These are phyloP conservation scores for Percopsis transmontana DNA, from an alignment of 2,113 vertebrate genomes.

Conservation along the genomic window DNA sequence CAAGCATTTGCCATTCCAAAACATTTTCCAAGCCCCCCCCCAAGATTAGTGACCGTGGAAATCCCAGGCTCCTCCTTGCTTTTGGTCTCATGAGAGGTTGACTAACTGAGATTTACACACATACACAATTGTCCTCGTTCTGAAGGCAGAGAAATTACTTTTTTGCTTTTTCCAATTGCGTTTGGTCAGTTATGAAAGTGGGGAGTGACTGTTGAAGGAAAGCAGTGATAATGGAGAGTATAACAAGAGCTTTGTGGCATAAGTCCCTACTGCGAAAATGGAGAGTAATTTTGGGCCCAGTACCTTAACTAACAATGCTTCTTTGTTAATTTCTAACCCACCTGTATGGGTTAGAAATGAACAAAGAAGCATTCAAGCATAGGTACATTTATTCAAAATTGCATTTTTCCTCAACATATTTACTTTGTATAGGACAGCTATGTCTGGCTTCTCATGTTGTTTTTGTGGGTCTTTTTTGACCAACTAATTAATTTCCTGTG, in stretches of 20 bases:
- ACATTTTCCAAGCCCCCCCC: slow-evolving; percentile 32
- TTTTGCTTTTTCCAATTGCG: slow-evolving; percentile 47
- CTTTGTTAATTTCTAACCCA: slow-evolving; percentile 11
- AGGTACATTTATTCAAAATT: background rate
- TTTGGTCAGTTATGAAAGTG: slow-evolving; percentile 15
- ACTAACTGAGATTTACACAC: slow-evolving; percentile 39
- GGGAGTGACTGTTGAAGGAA: slow-evolving; percentile 22
- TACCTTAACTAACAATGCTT: slow-evolving; percentile 17
- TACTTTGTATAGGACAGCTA: background rate
- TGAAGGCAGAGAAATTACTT: slow-evolving; percentile 21
- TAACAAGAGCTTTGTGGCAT: background rate
- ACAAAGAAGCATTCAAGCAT: too few relatives aligned
- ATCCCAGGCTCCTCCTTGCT: slow-evolving; percentile 13
- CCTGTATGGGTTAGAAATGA: too few relatives aligned
- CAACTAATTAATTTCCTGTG: background rate
- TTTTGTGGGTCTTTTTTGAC: background rate
- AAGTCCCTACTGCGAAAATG: slow-evolving; percentile 8
- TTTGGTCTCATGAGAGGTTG: slow-evolving; percentile 20
- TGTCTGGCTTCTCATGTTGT: background rate
- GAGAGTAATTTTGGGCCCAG: slow-evolving; percentile 1
- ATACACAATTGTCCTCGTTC: slow-evolving; percentile 46
- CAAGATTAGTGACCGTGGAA: slow-evolving; percentile 2
- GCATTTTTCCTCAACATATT: background rate
- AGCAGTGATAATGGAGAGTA: background rate
- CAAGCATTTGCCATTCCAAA: slow-evolving; percentile 13